Base-by-base conservation (phyloP, 2,888 invertebrate genomes). In the Vesta saturnalis region DNA sequence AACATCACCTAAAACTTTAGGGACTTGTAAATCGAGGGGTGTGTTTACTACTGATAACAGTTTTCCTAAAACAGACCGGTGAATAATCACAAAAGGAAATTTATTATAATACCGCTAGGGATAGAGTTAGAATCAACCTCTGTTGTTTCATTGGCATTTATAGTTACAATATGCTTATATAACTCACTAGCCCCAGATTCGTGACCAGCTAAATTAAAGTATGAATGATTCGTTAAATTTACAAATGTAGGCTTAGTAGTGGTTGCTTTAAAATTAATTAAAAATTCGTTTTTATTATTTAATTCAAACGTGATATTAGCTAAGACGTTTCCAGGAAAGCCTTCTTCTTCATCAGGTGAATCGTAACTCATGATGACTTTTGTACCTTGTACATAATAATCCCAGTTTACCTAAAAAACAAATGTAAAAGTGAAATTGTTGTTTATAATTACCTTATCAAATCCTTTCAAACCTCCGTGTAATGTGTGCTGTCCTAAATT, bases 201-300 rank as follows among this genome's bases (percentile, higher is more conserved):
- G 84, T 96, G 95, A n/a, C 97, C 97, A 57, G 91, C 94, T 46
- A 98, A 87, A 85, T 98, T 98, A 83, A 97, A 97, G 82, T 94
- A 97, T 0, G 93, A 90, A 79, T 96, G 93, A 82, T 93, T 94
- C 55, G 95, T 95, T 64, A 98, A 84, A 83, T 95, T 97, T 69
- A 97, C 86, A 12, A 93, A 90, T 0, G 96, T 97, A 0, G 93
- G 88, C 79, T 93, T 92, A 8, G 90, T 91, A 1, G 92, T 89
- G 1, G 89, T 89, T 15, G 94, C 94, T 72, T 86, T 89, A 87
- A 93, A 94, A 69, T 90, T 88, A 3, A 97, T 89, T 67, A 88
- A 85, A 47, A 98, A 85, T 69, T 90, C 89, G 79, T 95, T 94
- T 71, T 92, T 89, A 21, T 89, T 88, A 5, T 89, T 90, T 16